phyloP scores from a whole-genome alignment of 2,888 invertebrate species.

The Apodemia zela region DNA sequence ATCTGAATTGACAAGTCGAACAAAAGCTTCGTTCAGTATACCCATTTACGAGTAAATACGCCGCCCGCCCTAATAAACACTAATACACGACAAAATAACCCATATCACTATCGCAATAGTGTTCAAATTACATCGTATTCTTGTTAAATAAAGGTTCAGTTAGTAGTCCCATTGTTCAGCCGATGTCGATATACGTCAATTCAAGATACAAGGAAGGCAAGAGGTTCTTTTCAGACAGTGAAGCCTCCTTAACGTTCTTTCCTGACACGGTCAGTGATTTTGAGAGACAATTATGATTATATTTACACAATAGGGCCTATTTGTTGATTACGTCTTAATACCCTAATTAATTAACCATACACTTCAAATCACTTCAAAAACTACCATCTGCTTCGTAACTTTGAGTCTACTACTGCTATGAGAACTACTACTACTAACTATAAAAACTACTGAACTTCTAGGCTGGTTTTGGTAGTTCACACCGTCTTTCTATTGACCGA shows the following conservation, averaged over 20 bases:
- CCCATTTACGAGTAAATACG: slow-evolving; percentile 8
- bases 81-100: slow-evolving; percentile 3
- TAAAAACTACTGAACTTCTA: too few species aligned
- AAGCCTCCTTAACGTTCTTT: slow-evolving; percentile 45
- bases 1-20: slow-evolving; percentile 25
- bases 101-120: slow-evolving; percentile 6
- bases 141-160: slow-evolving; percentile 21
- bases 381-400: too few species aligned
- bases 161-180: slow-evolving; percentile 43
- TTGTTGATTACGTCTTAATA: not conserved
- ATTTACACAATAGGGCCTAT: not conserved
- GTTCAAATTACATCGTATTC: slow-evolving; percentile 19
- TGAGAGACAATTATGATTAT: not conserved
- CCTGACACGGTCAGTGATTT: slow-evolving; percentile 21
- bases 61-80: slow-evolving; percentile 18
- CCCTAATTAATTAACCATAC: not conserved
- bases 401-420: too few species aligned
- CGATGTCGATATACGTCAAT: slow-evolving; percentile 60
- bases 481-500: too few species aligned
- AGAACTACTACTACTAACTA: too few species aligned
- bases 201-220: slow-evolving; percentile 51
- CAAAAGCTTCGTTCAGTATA: slow-evolving; percentile 21
- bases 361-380: too few species aligned
- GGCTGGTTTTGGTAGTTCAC: too few species aligned
- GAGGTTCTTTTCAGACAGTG: slow-evolving; percentile 47